Evolutionary conservation across 2,888 invertebrate species (phyloP).

Genomic region (Xestoiulus laeticollis): DNA sequence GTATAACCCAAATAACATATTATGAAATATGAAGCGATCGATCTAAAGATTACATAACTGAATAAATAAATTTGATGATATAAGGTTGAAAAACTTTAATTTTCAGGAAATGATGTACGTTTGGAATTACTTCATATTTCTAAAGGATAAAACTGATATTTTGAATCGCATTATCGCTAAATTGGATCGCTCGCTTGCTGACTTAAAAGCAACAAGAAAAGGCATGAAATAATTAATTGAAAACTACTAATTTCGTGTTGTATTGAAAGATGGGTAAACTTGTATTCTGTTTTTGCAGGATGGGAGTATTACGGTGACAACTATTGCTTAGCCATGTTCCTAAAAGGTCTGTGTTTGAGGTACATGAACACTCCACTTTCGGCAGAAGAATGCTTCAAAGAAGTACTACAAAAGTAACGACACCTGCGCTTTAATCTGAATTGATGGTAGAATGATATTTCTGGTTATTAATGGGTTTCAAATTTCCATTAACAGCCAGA

Average conservation of each 20-base stretch:
- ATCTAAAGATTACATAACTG: neutral
- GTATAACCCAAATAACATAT: too few species aligned
- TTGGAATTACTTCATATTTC: constrained; percentile 84
- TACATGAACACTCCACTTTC: constrained; percentile 80
- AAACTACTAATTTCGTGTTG: neutral
- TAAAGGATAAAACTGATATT: constrained; percentile 50
- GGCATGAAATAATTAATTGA: neutral
- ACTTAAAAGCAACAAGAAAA: constrained; percentile 52
- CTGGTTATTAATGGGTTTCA: neutral
- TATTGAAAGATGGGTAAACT: neutral
- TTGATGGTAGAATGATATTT: neutral
- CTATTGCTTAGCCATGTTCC: constrained; percentile 75
- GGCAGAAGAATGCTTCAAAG: constrained; percentile 78
- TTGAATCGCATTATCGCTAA: constrained; percentile 48
- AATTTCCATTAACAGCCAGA: constrained; percentile 42
- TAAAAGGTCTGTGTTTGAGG: constrained; percentile 84
- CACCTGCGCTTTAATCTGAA: neutral
- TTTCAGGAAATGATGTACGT: constrained; percentile 83
- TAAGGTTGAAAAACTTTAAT: neutral
- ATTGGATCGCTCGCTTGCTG: constrained; percentile 50
- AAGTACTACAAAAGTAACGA: constrained; percentile 70
- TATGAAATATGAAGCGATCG: neutral
- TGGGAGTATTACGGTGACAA: constrained; percentile 72
- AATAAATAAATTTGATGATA: neutral
- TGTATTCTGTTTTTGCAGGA: constrained; percentile 49